Conservation (phyloP, 1,140 invertebrate species). For the Drosophila sucinea region DNA sequence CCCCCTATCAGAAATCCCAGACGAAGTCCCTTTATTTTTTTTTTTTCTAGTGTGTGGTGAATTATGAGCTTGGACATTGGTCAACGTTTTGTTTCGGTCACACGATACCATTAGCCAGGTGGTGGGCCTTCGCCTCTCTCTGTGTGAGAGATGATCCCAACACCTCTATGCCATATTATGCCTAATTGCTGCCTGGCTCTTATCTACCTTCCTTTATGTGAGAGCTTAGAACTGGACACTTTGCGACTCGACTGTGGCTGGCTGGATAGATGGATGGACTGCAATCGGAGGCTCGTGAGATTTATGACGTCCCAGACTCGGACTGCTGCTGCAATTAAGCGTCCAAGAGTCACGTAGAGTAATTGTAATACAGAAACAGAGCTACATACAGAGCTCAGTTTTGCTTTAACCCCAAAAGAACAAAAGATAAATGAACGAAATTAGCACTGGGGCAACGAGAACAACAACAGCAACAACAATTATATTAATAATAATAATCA, state of each 20-base stretch:
- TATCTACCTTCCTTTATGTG: conserved; percentile 32
- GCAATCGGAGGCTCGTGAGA: conserved; percentile 74
- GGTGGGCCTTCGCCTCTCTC: conserved; percentile 27
- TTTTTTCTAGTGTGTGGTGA: conserved; percentile 21
- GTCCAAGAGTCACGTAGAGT: conserved; percentile 47
- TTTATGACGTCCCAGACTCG: conserved; percentile 50
- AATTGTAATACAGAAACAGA: conserved; percentile 27
- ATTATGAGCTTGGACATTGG: conserved; percentile 51
- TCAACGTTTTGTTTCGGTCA: conserved; percentile 38
- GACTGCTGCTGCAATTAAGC: conserved; percentile 59
- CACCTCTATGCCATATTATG: conserved; percentile 25
- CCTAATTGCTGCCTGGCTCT: conserved; percentile 27
- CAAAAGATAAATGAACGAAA: conserved; percentile 69
- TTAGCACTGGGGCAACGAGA: conserved; percentile 46
- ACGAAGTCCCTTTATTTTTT: conserved; percentile 6
- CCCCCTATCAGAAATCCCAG: neutral
- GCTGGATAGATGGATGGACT: conserved; percentile 14
- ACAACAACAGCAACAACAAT: conserved; percentile 9
- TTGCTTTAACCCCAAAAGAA: conserved; percentile 26
- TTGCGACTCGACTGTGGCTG: neutral
- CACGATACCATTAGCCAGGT: conserved; percentile 47
- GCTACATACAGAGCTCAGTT: neutral
- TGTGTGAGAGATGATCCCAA: conserved; percentile 11
- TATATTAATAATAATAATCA: conserved; percentile 12
- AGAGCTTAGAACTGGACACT: conserved; percentile 54